Percentiles rank a stretch among this genome's conserved stretches.
phyloP scores from a whole-genome alignment of 2,797 vertebrate genomes.

The Hippocampus kuda region DNA sequence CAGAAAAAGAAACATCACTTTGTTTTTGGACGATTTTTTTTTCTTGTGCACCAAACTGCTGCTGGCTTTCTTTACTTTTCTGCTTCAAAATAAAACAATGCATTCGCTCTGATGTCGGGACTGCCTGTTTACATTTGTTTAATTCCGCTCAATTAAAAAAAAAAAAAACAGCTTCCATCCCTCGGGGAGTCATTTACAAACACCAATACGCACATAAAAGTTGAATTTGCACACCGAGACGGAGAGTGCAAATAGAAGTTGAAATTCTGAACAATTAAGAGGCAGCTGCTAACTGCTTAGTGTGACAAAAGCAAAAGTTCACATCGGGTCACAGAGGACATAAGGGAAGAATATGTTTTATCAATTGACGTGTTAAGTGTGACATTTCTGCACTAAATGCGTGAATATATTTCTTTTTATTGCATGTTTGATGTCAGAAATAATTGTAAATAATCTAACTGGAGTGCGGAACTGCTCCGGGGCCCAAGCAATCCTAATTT shows the following conservation, averaged over 20 bases:
- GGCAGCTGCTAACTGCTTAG: slow-evolving; percentile 1
- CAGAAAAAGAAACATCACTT: slow-evolving; percentile 3
- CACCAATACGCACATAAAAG: slow-evolving; percentile 1
- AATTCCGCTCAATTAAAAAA: slow-evolving; percentile 7
- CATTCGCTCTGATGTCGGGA: slow-evolving; percentile 2
- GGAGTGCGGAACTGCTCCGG: neutral
- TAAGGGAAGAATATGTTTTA: slow-evolving; percentile 2
- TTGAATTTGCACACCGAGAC: slow-evolving; percentile 1
- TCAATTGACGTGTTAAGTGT: neutral
- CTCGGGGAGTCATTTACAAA: slow-evolving; percentile 5
- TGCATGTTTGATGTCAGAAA: neutral
- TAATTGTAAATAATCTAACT: neutral
- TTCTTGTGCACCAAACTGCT: neutral
- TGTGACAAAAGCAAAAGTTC: slow-evolving; percentile 6
- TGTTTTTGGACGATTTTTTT: neutral
- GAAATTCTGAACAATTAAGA: slow-evolving; percentile 6
- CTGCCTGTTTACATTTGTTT: slow-evolving; percentile 8
- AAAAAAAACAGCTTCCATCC: slow-evolving; percentile 2
- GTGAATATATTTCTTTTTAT: neutral
- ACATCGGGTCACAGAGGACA: slow-evolving; percentile 2
- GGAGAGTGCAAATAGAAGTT: neutral
- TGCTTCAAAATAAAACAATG: neutral
- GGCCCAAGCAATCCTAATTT: neutral
- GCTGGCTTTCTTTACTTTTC: neutral
- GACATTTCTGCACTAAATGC: neutral